These are phyloP conservation scores for Cyphomyrmex costatus DNA, from an alignment of 1,140 invertebrate species.

Conservation along the genomic window DNA sequence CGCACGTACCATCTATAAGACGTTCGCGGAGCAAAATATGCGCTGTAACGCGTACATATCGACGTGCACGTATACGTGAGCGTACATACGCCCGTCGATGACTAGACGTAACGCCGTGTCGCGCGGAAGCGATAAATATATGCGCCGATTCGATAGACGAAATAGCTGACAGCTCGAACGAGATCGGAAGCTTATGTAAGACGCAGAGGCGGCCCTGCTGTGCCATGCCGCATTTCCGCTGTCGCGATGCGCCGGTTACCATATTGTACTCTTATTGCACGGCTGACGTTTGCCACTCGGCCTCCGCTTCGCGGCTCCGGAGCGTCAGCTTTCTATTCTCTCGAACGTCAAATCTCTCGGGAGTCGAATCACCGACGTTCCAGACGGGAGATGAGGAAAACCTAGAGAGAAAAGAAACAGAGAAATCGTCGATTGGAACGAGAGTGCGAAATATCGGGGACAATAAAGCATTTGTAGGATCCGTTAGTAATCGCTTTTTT, in stretches of 20 bases:
- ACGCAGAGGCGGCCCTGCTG: not conserved
- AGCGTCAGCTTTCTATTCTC: not conserved
- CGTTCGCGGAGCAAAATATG: not conserved
- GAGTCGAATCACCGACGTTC: not conserved
- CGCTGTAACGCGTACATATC: not conserved
- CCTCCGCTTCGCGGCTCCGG: no score
- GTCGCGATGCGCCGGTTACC: slow-evolving; percentile 18
- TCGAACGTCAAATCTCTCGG: not conserved
- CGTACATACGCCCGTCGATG: not conserved
- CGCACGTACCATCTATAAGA: not conserved
- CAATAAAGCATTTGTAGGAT: not conserved
- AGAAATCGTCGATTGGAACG: not conserved
- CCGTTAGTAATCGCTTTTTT: not conserved
- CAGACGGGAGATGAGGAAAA: not conserved
- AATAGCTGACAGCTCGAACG: not conserved
- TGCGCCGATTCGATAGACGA: no score
- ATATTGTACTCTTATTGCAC: slow-evolving; percentile 16
- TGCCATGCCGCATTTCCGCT: slow-evolving; percentile 18
- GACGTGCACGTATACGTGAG: not conserved
- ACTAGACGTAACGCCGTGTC: not conserved
- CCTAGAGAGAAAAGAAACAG: not conserved
- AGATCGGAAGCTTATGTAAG: slow-evolving; percentile 49
- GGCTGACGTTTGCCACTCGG: not conserved
- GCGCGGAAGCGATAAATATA: not conserved
- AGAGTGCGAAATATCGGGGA: not conserved